Evolutionary conservation across 2,888 invertebrate species (phyloP).

Genomic region (Clanis bilineata): DNA sequence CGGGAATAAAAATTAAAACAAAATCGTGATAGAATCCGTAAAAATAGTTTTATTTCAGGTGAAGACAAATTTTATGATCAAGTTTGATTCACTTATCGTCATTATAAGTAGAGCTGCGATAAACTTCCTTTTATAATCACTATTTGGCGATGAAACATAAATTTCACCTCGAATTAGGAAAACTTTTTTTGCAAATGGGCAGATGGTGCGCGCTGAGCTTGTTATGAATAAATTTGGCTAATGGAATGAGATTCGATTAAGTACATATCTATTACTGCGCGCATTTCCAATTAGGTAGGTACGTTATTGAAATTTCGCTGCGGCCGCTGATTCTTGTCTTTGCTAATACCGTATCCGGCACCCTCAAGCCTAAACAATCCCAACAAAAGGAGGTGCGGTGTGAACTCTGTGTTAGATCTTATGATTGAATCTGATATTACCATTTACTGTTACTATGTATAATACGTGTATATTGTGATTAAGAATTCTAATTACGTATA

Average conservation of each 20-base stretch:
- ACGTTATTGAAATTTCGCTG: slow-evolving; percentile 22
- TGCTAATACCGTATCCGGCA: neutral
- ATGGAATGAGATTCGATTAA: slow-evolving; percentile 46
- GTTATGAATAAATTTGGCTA: slow-evolving; percentile 50
- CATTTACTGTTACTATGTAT: neutral
- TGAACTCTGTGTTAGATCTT: neutral
- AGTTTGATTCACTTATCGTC: slow-evolving; percentile 9
- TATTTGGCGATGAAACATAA: slow-evolving; percentile 18
- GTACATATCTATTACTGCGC: slow-evolving; percentile 35
- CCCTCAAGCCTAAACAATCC: neutral
- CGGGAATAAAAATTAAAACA: no score
- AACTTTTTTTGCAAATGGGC: slow-evolving; percentile 34
- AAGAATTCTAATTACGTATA: no score
- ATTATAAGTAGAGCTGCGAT: slow-evolving; percentile 10
- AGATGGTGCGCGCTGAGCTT: slow-evolving; percentile 32
- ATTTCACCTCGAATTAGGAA: slow-evolving; percentile 26
- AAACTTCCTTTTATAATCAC: slow-evolving; percentile 14
- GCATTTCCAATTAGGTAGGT: slow-evolving; percentile 34
- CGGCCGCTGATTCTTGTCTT: slow-evolving; percentile 14
- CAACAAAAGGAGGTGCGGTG: neutral
- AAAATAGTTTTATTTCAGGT: neutral
- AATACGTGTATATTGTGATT: no score
- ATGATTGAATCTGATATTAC: neutral
- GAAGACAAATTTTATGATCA: neutral
- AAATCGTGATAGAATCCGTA: no score